Evolutionary conservation across 2,888 invertebrate species (phyloP), one percentile per base, ranked within the genome.

Genomic region (Barypeithes pellucidus): DNA sequence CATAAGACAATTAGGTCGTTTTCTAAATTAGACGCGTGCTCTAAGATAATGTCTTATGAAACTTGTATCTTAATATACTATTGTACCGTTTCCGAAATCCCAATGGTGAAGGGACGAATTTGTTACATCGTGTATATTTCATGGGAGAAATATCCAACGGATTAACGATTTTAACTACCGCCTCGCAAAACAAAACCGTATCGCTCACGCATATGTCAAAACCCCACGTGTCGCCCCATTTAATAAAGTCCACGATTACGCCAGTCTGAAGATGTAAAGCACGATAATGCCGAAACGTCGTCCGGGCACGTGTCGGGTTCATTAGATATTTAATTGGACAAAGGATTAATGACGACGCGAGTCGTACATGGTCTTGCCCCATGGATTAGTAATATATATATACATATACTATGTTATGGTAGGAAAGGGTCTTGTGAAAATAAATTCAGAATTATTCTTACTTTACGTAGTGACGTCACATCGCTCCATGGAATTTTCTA

Each of bases 231-330:
- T 11, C 59, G 12, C 8, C n/a, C 39, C 65, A 60, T 71, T 71
- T 71, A 71, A 71, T 71, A 59, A 71, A 50, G 47, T 50, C 71
- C 59, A 33, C 39, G 11, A 54, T 39, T 43, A 54, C 41, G 41
- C 39, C 24, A 52, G 7, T 22, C 59, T 71, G 70, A 71, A 47
- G 71, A 71, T 71, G 65, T 71, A 71, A 71, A 50, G 71, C 57
- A 59, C 22, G 65, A 71, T 71, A 71, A 65, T 16, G 65, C 33
- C 65, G 71, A 71, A 71, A 71, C 71, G 71, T 65, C 71, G 47
- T 8, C 20, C 16, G 59, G 29, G 59, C 71, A 65, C 65, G 71
- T 65, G 71, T 0, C 59, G 0, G 18, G 52, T 50, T 65, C 71
- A 71, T 71, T 71, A 71, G 47, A 47, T 39, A 36, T 24, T 47